A percentile compares a stretch with the other conserved stretches of the same genome.
phyloP scores from a whole-genome alignment of 2,888 invertebrate species.

The Drosophila atripex region DNA sequence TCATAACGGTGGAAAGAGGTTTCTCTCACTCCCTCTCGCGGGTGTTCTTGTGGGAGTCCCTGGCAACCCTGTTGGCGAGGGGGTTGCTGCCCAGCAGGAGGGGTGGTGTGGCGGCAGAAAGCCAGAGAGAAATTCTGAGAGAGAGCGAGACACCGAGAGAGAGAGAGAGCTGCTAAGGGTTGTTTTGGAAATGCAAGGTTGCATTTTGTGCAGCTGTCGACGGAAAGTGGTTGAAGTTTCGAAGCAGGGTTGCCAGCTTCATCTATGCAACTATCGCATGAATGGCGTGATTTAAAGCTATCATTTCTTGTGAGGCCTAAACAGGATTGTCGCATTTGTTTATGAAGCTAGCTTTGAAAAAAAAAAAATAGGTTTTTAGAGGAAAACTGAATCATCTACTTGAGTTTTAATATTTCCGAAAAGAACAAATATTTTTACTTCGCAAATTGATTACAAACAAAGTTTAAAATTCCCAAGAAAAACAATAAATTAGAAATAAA shows the following conservation, averaged over 20 bases:
- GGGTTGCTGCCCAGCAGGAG: slow-evolving; percentile 12
- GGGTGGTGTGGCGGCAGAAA: background rate
- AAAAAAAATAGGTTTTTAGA: no score
- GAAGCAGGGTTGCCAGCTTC: slow-evolving; percentile 40
- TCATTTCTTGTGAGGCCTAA: background rate
- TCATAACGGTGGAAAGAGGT: slow-evolving; percentile 28
- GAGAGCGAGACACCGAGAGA: slow-evolving; percentile 1
- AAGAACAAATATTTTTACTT: no score
- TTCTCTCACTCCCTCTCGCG: slow-evolving; percentile 8
- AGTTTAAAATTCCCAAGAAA: no score
- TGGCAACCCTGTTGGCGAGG: slow-evolving; percentile 2
- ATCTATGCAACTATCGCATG: background rate
- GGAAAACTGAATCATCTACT: no score
- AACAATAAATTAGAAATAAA: no score
- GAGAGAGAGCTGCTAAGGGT: slow-evolving; percentile 31
- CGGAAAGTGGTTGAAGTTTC: slow-evolving; percentile 34
- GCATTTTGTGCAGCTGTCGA: slow-evolving; percentile 54
- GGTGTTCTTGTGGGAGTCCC: slow-evolving; percentile 1
- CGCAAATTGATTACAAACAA: no score
- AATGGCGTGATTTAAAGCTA: background rate
- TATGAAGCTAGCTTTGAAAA: background rate
- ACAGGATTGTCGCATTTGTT: slow-evolving; percentile 18
- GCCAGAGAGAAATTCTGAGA: background rate
- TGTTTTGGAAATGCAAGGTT: slow-evolving; percentile 56
- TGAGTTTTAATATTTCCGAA: no score